Conservation (phyloP, 30 jellyfish, hydroid and myxozoan species). For the Aurelia aurita region DNA sequence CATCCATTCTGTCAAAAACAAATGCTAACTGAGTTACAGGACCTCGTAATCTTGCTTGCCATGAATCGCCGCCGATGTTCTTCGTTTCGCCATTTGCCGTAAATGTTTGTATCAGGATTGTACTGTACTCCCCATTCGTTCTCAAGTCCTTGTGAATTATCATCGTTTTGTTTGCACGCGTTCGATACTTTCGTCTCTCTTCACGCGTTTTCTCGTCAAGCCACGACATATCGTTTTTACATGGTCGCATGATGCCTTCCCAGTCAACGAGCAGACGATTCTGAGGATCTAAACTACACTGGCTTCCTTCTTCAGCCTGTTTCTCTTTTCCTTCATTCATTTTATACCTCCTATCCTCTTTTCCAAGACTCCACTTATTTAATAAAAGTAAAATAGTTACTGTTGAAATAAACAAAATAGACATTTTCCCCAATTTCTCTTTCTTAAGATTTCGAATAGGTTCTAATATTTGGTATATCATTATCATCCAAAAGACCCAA, state of each 20-base stretch:
- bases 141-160: constrained; percentile 4
- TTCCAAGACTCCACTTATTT: too few species aligned
- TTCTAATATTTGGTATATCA: too few species aligned
- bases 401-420: too few species aligned
- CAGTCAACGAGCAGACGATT: constrained; percentile 15
- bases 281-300: too few species aligned
- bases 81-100: constrained; percentile 43
- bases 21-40: background rate
- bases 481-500: too few species aligned
- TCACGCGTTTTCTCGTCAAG: background rate
- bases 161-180: constrained; percentile 23
- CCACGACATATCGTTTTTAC: constrained; percentile 20
- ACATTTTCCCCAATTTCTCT: too few species aligned
- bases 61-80: constrained; percentile 63
- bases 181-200: background rate
- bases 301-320: too few species aligned
- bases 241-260: constrained; percentile 26
- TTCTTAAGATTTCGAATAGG: too few species aligned
- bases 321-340: too few species aligned
- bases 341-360: too few species aligned
- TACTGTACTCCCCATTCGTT: constrained; percentile 10
- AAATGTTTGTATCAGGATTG: constrained; percentile 31
- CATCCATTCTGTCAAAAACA: constrained; percentile 60
- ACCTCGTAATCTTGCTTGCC: constrained; percentile 54
- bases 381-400: too few species aligned